Percentiles rank a stretch among this genome's conserved stretches.
Evolutionary conservation across 1,140 invertebrate genomes (phyloP).

Genomic region (Eufriesea mexicana): DNA sequence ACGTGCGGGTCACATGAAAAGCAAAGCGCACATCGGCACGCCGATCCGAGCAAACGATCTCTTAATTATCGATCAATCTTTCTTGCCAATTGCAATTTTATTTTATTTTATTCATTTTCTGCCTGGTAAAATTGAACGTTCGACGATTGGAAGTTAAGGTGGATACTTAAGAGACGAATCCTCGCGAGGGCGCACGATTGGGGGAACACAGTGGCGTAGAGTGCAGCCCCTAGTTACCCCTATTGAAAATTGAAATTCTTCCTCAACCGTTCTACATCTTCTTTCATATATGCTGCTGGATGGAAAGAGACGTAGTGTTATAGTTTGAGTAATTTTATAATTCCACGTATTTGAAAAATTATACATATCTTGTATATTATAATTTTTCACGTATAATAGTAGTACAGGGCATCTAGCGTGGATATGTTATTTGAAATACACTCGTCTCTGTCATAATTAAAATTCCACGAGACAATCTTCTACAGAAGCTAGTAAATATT

Average conservation of each 20-base stretch:
- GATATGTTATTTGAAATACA: no score
- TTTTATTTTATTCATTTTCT: neutral
- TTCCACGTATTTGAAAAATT: no score
- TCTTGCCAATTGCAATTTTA: no score
- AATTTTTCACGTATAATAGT: no score
- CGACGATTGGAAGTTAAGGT: neutral
- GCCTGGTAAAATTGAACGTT: neutral
- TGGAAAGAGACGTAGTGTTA: neutral
- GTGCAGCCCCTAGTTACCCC: conserved; percentile 18
- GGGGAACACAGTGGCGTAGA: neutral
- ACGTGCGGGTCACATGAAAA: conserved; percentile 63
- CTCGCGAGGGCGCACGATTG: conserved; percentile 13
- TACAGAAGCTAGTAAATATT: no score
- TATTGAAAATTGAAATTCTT: no score
- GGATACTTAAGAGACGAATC: conserved; percentile 8
- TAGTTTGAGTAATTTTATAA: no score
- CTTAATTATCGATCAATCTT: neutral
- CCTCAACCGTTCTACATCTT: neutral
- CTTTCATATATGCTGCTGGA: neutral
- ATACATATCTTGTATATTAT: no score
- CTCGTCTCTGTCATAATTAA: no score
- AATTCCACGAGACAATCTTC: no score
- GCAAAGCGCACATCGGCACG: conserved; percentile 52
- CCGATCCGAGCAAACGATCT: conserved; percentile 34
- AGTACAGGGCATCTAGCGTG: no score